A percentile compares a stretch with the other conserved stretches of the same genome.
Conservation (phyloP, 92 coral and sea anemone genomes). For the Micromussa lordhowensis region DNA sequence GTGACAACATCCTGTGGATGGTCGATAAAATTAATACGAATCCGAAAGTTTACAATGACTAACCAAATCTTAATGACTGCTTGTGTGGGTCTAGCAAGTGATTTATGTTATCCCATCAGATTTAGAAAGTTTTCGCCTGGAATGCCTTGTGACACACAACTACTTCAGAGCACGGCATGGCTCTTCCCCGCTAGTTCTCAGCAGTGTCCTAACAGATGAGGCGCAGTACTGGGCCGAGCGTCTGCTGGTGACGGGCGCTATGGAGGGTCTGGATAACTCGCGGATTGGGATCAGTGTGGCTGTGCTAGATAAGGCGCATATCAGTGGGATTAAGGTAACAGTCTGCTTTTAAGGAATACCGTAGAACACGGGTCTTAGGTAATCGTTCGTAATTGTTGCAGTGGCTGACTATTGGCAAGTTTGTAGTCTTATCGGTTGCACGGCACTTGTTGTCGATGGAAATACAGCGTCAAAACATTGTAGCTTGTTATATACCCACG, state of each 20-base stretch:
- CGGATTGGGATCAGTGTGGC: constrained; percentile 87
- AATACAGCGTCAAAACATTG: background rate
- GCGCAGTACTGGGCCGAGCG: constrained; percentile 99
- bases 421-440: background rate
- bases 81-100: background rate
- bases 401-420: background rate
- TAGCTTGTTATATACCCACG: too few relatives aligned
- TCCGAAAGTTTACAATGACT: background rate
- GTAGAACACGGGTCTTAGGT: background rate
- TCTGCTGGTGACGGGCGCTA: constrained; percentile 87
- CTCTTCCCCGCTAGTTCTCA: constrained; percentile 83
- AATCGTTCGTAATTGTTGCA: background rate
- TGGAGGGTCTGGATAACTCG: constrained; percentile 83
- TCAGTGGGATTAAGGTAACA: constrained; percentile 86
- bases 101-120: constrained; percentile 48
- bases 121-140: constrained; percentile 92
- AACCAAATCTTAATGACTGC: background rate
- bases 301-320: constrained; percentile 62
- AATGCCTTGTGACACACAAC: constrained; percentile 90
- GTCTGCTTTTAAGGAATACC: background rate
- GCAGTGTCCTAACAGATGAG: constrained; percentile 84
- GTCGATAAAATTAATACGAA: background rate
- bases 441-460: background rate
- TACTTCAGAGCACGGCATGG: constrained; percentile 96
- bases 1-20: background rate